A percentile compares a stretch with the other conserved stretches of the same genome.
Conservation (phyloP, 1,140 invertebrate genomes). For the Rhagoletis pomonella region DNA sequence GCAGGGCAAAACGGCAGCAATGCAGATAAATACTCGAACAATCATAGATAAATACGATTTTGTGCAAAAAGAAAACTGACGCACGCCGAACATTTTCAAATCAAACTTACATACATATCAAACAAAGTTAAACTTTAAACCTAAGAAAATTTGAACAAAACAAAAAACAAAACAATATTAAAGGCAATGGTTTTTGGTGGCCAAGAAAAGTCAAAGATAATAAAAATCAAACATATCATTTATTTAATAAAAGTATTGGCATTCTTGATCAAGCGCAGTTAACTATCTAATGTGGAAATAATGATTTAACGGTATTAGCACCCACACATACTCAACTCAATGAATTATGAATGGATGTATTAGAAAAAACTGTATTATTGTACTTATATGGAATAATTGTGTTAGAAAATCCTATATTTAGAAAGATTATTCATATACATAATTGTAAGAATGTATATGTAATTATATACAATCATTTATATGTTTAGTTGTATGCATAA, state of each 20-base stretch:
- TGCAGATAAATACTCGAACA: not conserved
- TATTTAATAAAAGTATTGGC: not conserved
- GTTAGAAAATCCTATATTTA: not conserved
- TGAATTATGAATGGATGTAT: slow-evolving; percentile 14
- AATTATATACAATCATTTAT: not conserved
- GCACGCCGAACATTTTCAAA: not conserved
- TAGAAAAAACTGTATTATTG: slow-evolving; percentile 15
- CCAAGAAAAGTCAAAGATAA: not conserved
- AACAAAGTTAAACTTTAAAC: slow-evolving; percentile 60
- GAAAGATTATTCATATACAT: too few relatives aligned
- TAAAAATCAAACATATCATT: slow-evolving; percentile 17
- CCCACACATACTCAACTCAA: slow-evolving; percentile 24
- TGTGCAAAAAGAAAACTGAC: not conserved
- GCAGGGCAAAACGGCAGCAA: not conserved
- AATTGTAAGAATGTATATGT: not conserved
- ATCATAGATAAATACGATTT: slow-evolving; percentile 44
- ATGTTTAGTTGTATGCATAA: slow-evolving; percentile 3
- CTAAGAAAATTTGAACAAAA: not conserved
- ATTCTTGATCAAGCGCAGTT: not conserved
- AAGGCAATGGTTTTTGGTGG: not conserved
- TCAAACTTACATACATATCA: slow-evolving; percentile 50
- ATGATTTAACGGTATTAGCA: slow-evolving; percentile 10
- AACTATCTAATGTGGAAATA: not conserved
- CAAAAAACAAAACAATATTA: not conserved
- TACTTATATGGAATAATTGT: not conserved